A percentile compares a stretch with the other conserved stretches of the same genome.
Conservation (phyloP, 2,797 vertebrate species). For the Cichlasoma orientale region DNA sequence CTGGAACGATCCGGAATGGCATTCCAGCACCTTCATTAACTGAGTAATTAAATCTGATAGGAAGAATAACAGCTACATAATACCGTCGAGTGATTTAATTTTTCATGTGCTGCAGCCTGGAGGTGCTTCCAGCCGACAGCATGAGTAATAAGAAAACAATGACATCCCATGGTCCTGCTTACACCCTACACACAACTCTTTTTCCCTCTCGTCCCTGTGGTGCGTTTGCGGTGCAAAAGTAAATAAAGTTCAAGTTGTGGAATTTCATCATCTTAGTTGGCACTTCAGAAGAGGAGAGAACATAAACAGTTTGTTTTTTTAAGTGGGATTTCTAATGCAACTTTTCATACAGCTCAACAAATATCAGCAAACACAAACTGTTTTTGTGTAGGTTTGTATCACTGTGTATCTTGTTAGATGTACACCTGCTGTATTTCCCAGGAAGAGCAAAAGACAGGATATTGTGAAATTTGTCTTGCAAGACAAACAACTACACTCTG, state of each 20-base stretch:
- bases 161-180: background rate
- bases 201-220: background rate
- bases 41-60: background rate
- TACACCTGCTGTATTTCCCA: background rate
- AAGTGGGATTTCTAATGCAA: too few relatives aligned
- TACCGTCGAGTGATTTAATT: background rate
- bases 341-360: background rate
- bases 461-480: background rate
- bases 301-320: too few relatives aligned
- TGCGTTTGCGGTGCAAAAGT: background rate
- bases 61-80: conserved; percentile 3
- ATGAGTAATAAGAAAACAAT: background rate
- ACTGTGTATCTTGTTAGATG: background rate
- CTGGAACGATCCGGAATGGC: background rate
- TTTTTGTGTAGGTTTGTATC: background rate
- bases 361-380: background rate
- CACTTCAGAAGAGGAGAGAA: too few relatives aligned
- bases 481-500: background rate
- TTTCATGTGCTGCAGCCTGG: background rate
- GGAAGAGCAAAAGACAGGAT: background rate
- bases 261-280: too few relatives aligned
- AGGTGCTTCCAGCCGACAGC: background rate
- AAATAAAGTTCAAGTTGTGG: background rate
- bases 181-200: background rate
- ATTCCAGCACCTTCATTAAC: background rate